Evolutionary conservation across 2,888 invertebrate species (phyloP).

Genomic region (Oeneis ivallda): DNA sequence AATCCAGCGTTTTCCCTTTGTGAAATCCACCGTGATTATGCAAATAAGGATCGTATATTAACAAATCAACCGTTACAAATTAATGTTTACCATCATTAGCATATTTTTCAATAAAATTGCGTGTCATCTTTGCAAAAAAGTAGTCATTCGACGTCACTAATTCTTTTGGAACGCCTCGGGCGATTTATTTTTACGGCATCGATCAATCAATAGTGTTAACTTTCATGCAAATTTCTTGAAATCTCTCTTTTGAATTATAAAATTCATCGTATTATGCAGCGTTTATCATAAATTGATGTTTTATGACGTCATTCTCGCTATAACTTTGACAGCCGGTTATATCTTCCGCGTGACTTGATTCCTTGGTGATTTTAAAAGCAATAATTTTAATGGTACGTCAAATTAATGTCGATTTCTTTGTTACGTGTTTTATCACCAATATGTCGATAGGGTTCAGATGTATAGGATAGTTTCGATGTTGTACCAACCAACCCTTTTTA

Average conservation of each 20-base stretch:
- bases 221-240: conserved; percentile 56
- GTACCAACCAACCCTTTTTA: conserved; percentile 69
- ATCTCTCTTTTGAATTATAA: conserved; percentile 33
- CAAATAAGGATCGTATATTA: conserved; percentile 66
- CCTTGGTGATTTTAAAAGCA: conserved; percentile 68
- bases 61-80: conserved; percentile 81
- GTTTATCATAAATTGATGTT: conserved; percentile 65
- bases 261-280: conserved; percentile 43
- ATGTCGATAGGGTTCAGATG: conserved; percentile 73
- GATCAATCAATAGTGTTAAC: conserved; percentile 68
- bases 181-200: conserved; percentile 66
- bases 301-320: conserved; percentile 56
- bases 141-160: conserved; percentile 55
- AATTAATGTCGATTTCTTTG: conserved; percentile 77
- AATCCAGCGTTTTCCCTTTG: conserved; percentile 49
- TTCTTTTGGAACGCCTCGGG: conserved; percentile 50
- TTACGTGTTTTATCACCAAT: conserved; percentile 66
- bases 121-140: conserved; percentile 61
- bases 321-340: conserved; percentile 57
- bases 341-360: conserved; percentile 70
- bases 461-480: conserved; percentile 52
- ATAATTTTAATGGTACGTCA: conserved; percentile 80
- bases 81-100: conserved; percentile 76
- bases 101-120: conserved; percentile 71
- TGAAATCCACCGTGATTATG: conserved; percentile 62